phyloP scores from a whole-genome alignment of 2,888 invertebrate genomes.

The Lepas anatifera region DNA sequence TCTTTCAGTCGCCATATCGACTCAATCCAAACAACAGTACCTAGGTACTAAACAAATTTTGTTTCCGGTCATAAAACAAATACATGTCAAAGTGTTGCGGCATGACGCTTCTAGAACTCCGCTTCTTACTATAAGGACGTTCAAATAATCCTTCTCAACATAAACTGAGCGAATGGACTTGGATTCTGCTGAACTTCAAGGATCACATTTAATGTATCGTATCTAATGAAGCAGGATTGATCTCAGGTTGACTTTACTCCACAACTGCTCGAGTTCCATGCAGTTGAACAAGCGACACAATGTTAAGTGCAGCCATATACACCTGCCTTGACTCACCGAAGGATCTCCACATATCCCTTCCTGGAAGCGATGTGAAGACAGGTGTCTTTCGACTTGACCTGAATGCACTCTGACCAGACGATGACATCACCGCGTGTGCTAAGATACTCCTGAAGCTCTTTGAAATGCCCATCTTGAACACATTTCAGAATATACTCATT shows the following conservation, averaged over 20 bases:
- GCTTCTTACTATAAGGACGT: no score
- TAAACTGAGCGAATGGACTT: no score
- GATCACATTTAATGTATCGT: background rate
- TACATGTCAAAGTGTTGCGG: no score
- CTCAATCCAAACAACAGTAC: no score
- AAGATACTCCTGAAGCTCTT: background rate
- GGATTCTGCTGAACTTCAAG: background rate
- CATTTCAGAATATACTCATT: background rate
- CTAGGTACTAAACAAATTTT: no score
- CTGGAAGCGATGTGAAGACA: background rate
- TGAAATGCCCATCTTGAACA: background rate
- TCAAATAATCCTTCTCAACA: no score
- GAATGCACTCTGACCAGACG: background rate
- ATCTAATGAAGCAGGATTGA: background rate
- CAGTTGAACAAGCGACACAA: background rate
- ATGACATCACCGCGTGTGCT: background rate
- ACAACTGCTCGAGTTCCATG: background rate
- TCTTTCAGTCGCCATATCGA: no score
- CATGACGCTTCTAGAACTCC: no score
- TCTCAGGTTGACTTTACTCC: background rate
- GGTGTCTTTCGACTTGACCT: background rate
- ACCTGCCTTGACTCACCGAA: background rate
- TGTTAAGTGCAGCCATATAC: background rate
- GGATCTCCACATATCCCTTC: background rate
- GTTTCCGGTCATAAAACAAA: no score